Conservation (phyloP, 2,113 vertebrate species). For the Uria lomvia region DNA sequence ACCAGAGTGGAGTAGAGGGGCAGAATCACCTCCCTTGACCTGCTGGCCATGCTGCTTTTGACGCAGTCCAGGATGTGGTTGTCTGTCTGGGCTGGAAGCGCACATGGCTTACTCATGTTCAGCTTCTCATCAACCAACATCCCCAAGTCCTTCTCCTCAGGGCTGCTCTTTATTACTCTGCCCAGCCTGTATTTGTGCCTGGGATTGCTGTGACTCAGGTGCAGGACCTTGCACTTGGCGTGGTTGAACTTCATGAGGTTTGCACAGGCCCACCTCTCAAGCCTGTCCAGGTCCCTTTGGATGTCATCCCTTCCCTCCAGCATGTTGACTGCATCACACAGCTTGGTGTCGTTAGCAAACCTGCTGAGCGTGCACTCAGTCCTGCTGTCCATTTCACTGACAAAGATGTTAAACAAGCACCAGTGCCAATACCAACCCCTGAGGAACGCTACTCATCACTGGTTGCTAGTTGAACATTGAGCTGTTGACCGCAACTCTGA, state of each 20-base stretch:
- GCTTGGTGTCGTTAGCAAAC: neutral
- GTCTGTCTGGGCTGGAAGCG: neutral
- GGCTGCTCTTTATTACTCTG: neutral
- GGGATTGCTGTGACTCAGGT: neutral
- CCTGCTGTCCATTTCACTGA: neutral
- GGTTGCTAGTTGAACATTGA: neutral
- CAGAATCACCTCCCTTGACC: neutral
- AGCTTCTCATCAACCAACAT: neutral
- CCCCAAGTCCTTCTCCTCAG: neutral
- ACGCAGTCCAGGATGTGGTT: neutral
- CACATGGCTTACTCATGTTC: neutral
- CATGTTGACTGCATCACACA: neutral
- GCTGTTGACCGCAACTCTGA: neutral
- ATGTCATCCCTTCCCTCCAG: neutral
- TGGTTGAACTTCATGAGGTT: neutral
- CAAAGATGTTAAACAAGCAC: neutral
- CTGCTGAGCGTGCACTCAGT: neutral
- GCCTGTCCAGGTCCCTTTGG: neutral
- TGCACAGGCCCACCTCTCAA: neutral
- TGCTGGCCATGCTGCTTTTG: neutral
- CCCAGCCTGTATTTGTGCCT: neutral
- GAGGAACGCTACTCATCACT: neutral
- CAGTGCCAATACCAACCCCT: neutral
- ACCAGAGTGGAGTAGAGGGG: neutral
- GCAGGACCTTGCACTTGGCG: neutral